Percentiles rank a stretch among this genome's conserved stretches.
Evolutionary conservation across 2,113 vertebrate species (phyloP).

Genomic region (Aldabrachelys gigantea): DNA sequence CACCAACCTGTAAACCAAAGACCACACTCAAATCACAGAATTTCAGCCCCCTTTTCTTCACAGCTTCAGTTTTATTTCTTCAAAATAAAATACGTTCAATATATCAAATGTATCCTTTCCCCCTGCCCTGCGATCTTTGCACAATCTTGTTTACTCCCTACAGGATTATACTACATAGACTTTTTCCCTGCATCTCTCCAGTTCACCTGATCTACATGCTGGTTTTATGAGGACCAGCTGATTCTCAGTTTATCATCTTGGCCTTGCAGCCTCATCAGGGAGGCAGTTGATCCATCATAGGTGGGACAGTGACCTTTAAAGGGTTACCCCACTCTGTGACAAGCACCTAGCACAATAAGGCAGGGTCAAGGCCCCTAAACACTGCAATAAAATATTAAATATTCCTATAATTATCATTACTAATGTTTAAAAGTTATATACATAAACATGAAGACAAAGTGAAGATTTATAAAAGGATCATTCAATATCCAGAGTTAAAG

Average conservation of each 20-base stretch:
- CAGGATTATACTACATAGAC: not conserved
- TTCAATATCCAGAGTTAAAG: not conserved
- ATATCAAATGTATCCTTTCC: not conserved
- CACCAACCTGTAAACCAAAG: not conserved
- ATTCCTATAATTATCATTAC: not conserved
- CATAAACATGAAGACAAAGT: not conserved
- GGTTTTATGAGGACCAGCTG: not conserved
- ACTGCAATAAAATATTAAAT: not conserved
- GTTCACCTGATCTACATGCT: not conserved
- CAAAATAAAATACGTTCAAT: not conserved
- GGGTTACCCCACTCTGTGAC: fast-evolving
- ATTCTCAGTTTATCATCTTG: not conserved
- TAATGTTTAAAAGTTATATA: not conserved
- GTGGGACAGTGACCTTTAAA: not conserved
- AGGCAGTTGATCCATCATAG: not conserved
- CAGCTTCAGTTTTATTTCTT: not conserved
- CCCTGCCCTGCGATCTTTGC: not conserved
- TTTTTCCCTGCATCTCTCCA: not conserved
- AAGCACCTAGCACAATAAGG: not conserved
- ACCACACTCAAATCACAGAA: not conserved
- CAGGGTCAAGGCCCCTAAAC: not conserved
- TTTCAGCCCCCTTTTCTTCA: not conserved
- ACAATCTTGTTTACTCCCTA: not conserved
- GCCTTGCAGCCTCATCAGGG: not conserved
- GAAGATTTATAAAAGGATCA: not conserved